phyloP scores from a whole-genome alignment of 2,113 vertebrate genomes.

The Thamnophis sirtalis region DNA sequence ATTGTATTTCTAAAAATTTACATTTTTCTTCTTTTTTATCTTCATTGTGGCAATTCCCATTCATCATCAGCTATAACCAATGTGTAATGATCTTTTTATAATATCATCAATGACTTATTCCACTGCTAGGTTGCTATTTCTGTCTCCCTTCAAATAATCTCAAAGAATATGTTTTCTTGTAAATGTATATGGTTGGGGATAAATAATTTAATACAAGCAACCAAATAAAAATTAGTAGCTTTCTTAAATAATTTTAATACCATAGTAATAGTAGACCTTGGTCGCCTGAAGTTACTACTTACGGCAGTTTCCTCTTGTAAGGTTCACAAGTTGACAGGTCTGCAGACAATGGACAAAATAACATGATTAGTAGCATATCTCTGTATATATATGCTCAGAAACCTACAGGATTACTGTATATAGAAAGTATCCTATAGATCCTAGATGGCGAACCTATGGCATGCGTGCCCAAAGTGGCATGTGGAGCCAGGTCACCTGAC shows the following conservation, averaged over 20 bases:
- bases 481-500: no score
- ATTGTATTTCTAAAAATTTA: neutral
- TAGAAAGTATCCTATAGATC: neutral
- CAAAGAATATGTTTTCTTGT: neutral
- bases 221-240: neutral
- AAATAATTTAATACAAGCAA: neutral
- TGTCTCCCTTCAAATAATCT: neutral
- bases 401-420: neutral
- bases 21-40: neutral
- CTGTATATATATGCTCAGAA: neutral
- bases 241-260: neutral
- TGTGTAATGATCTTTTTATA: neutral
- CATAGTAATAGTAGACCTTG: neutral
- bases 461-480: no score
- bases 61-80: neutral
- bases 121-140: neutral
- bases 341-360: constrained; percentile 43
- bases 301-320: constrained; percentile 80
- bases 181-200: neutral
- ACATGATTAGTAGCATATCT: neutral
- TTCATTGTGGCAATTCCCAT: neutral
- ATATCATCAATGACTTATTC: neutral
- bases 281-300: constrained; percentile 52
- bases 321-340: constrained; percentile 82
- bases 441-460: no score